Evolutionary conservation across 2,888 invertebrate species (phyloP).

Genomic region (Monoplex corrugatus): DNA sequence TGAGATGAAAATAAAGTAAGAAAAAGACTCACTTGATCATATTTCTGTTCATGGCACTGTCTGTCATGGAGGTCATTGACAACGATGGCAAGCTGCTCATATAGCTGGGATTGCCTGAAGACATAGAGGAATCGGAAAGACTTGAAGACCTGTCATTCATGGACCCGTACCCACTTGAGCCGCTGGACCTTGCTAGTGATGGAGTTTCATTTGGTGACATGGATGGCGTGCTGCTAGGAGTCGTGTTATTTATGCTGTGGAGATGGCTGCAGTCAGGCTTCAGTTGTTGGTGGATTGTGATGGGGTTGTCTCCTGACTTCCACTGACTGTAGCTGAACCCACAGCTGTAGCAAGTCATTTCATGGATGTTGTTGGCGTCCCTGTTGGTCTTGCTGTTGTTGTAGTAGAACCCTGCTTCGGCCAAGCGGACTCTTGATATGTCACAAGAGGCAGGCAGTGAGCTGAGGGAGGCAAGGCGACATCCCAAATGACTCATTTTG

Average conservation of each 20-base stretch:
- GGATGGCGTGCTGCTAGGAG: neutral
- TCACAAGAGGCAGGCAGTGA: conserved; percentile 24
- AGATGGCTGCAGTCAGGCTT: conserved; percentile 26
- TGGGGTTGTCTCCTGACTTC: conserved; percentile 36
- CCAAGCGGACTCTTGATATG: conserved; percentile 20
- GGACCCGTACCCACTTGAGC: neutral
- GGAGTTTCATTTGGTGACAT: neutral
- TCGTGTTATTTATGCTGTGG: neutral
- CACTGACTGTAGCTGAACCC: conserved; percentile 29
- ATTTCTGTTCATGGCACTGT: neutral
- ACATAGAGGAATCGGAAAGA: neutral
- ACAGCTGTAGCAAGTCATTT: conserved; percentile 42
- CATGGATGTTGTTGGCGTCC: neutral
- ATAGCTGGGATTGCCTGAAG: neutral
- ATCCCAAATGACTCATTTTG: conserved; percentile 23
- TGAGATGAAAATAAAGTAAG: no score
- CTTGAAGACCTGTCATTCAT: neutral
- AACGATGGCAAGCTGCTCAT: no score
- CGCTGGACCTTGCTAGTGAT: neutral
- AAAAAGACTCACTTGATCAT: no score
- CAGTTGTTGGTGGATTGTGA: neutral
- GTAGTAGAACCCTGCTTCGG: conserved; percentile 46
- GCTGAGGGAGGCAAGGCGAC: conserved; percentile 37
- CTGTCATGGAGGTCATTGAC: neutral
- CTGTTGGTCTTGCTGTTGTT: conserved; percentile 32